phyloP scores from a whole-genome alignment of 2,888 invertebrate species.

The Helicoverpa assulta region DNA sequence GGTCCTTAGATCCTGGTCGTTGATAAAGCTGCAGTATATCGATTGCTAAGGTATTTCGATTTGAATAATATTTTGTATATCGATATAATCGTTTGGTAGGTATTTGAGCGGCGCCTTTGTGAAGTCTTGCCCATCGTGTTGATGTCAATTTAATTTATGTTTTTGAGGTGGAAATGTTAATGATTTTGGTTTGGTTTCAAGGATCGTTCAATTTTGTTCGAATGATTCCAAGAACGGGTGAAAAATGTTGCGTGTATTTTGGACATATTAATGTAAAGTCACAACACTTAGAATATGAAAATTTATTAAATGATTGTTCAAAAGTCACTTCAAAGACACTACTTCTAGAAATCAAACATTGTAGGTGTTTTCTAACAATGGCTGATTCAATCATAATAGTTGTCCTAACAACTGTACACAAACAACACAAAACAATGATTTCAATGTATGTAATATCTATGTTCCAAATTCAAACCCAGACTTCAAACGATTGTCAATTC shows the following conservation, averaged over 20 bases:
- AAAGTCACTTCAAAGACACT: not conserved
- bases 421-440: constrained; percentile 3
- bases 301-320: not conserved
- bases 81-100: constrained; percentile 37
- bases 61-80: constrained; percentile 58
- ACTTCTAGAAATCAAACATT: not conserved
- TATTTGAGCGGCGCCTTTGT: constrained; percentile 58
- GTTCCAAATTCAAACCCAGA: constrained; percentile 28
- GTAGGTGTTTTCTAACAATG: not conserved
- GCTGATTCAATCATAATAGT: not conserved
- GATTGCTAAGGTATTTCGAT: constrained; percentile 59
- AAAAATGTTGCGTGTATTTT: constrained; percentile 1
- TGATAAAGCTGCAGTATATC: constrained; percentile 64
- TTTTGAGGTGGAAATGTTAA: not conserved
- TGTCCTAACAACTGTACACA: constrained; percentile 19
- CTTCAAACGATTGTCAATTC: constrained; percentile 41
- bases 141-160: constrained; percentile 36
- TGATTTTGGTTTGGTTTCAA: not conserved
- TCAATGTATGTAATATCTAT: not conserved
- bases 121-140: constrained; percentile 36
- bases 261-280: too few relatives aligned
- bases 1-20: constrained; percentile 64
- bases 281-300: too few relatives aligned
- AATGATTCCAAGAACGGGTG: too few relatives aligned
- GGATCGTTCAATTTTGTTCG: not conserved